Conservation (phyloP, 23 tunicate genomes). For the Trididemnum miniatum region DNA sequence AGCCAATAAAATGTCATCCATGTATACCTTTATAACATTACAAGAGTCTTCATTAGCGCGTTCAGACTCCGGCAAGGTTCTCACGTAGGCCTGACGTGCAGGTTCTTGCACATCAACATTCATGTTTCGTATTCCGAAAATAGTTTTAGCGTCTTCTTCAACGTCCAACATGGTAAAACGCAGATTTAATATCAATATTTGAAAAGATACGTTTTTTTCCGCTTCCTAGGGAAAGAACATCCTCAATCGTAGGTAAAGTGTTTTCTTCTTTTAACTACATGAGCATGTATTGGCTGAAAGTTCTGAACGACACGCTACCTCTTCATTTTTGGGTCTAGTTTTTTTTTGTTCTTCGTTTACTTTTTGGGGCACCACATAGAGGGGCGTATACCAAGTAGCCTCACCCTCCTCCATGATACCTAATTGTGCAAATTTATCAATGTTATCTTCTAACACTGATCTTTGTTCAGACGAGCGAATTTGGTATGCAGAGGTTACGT, state of each 20-base stretch:
- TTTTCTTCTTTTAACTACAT: not conserved
- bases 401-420: constrained; percentile 14
- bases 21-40: not conserved
- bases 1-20: constrained; percentile 38
- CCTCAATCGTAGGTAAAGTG: not conserved
- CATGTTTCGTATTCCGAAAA: too few relatives aligned
- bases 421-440: not conserved
- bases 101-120: not conserved
- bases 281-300: not conserved
- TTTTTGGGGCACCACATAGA: constrained; percentile 34
- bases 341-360: constrained; percentile 19
- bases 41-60: too few relatives aligned
- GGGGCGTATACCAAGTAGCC: not conserved
- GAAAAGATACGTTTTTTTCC: not conserved
- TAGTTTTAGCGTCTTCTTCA: too few relatives aligned
- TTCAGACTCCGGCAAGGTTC: too few relatives aligned
- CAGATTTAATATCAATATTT: not conserved
- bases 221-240: too few relatives aligned
- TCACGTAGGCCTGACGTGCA: too few relatives aligned
- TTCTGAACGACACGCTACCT: not conserved
- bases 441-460: constrained; percentile 1
- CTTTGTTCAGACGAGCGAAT: not conserved
- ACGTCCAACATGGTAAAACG: not conserved
- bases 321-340: not conserved
- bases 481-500: not conserved